Evolutionary conservation across 2,113 vertebrate genomes (phyloP), one percentile per base, ranked within the genome.

Genomic region (Rattus rattus): DNA sequence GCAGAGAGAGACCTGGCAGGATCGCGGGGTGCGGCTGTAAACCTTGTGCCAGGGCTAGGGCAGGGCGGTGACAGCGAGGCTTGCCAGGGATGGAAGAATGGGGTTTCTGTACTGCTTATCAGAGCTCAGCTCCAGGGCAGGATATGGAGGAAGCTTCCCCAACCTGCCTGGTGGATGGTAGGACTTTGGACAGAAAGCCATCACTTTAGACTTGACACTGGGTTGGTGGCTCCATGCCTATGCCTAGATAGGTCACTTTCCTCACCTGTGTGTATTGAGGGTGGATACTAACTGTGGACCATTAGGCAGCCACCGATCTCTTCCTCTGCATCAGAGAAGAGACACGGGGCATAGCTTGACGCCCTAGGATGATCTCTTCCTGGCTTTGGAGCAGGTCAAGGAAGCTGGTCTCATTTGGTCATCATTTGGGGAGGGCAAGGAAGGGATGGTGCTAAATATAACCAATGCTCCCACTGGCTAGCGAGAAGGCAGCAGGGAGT

Each of bases 71-170:
- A 88, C 77, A 19, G 12, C 0, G 0, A 26, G 67, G 49, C 49
- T 80, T 80, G 94, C 94, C 93, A 80, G 88, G 80, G 76, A 2
- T 1, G 61, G 94, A 97, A 97, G 98, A 97, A 97, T 95, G 88
- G 90, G 43, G 49, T 77, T 91, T 96, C 98, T 98, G 85, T 98
- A 63, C 72, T 13, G 85, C 95, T 97, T 97, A 97, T 96, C 96
- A 61, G 96, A 84, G 76, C 0, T 67, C 36, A 95, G 86, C 91
- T 92, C 83, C 76, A 0, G 3, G 73, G 26, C 95, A 84, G 94
- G 95, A 90, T 80, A 90, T 59, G 94, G 84, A 92, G 94, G 91
- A 86, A 90, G 77, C 83, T 63, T 19, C 70, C 81, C 19, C 30
- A 8, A 36, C 56, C 92, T 0, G 43, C 86, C 92, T 3, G 67